Base-by-base conservation (phyloP, 2,113 vertebrate genomes). In the Brachypteracias leptosomus region DNA sequence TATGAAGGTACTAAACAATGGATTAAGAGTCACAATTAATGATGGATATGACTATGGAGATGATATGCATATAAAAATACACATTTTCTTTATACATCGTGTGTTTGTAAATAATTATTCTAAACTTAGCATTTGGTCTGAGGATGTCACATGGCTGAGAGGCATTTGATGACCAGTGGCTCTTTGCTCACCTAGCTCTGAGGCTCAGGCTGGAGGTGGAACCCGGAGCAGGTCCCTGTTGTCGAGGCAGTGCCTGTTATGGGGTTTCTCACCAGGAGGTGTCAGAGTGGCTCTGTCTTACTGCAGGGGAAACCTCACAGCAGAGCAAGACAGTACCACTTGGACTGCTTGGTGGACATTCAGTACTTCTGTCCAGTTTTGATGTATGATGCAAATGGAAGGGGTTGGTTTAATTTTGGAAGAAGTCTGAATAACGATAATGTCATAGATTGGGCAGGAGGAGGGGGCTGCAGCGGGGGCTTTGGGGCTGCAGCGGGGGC, bases 231-330 rank as follows among this genome's bases (percentile, higher is more conserved):
- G 46, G 13, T 47, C 46, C 18, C 44, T 44, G 44, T 12, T 44
- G 44, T 16, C 46, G 35, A 78, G 35, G 42, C 40, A 16, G 40
- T 11, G 36, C 29, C 42, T 65, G 44, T 18, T 35, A 15, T 0
- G 10, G 65, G 16, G 15, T n/a, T 90, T 81, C 47, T 89, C 55
- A 38, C 97, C 98, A 97, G 97, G 35, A 98, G 98, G 92, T 97
- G 97, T 97, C 97, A 87, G 93, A 57, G 72, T 67, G 59, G 93
- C 29, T 79, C 96, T 93, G 33, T 38, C 93, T 55, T n/a, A 57
- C 14, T 38, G 75, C 55, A 42, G 9, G 46, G 91, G 38, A 65
- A 57, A 52, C 89, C 12, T 44, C 68, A 6, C 18, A 31, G 85
- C 57, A 63, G 81, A 73, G 31, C 31, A 72, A 38, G 59, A 29